These are phyloP conservation scores for Troides helena DNA, from an alignment of 2,888 invertebrate genomes.

Conservation along the genomic window DNA sequence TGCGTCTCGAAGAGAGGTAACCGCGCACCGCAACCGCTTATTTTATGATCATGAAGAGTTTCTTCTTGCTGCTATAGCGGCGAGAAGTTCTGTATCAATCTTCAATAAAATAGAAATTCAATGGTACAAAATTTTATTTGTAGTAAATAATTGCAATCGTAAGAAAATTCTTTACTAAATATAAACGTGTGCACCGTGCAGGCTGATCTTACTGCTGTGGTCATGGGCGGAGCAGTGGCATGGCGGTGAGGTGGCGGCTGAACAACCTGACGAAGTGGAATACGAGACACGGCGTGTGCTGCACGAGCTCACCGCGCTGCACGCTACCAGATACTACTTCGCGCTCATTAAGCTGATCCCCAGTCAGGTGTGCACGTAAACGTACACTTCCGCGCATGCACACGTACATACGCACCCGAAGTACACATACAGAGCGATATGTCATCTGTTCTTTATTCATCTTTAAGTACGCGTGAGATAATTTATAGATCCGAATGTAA, in stretches of 20 bases:
- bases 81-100: too few relatives aligned
- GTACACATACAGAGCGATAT: too few relatives aligned
- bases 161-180: too few relatives aligned
- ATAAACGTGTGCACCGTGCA: constrained; percentile 58
- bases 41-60: too few relatives aligned
- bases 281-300: constrained; percentile 89
- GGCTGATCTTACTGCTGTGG: constrained; percentile 70
- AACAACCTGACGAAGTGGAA: constrained; percentile 89
- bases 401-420: neutral
- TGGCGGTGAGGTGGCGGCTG: constrained; percentile 81
- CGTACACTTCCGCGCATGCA: neutral
- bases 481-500: too few relatives aligned
- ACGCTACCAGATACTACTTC: constrained; percentile 93
- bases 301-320: constrained; percentile 88
- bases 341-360: constrained; percentile 89
- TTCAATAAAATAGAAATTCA: too few relatives aligned
- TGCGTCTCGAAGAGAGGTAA: constrained; percentile 91
- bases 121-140: too few relatives aligned
- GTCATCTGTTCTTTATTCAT: too few relatives aligned
- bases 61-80: too few relatives aligned
- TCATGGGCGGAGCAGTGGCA: constrained; percentile 59
- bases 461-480: too few relatives aligned
- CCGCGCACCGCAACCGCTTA: too few relatives aligned
- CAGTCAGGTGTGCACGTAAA: constrained; percentile 80
- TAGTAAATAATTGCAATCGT: too few relatives aligned